A percentile compares a stretch with the other conserved stretches of the same genome.
Conservation (phyloP, 2,113 vertebrate genomes). For the Ailuropoda melanoleuca region DNA sequence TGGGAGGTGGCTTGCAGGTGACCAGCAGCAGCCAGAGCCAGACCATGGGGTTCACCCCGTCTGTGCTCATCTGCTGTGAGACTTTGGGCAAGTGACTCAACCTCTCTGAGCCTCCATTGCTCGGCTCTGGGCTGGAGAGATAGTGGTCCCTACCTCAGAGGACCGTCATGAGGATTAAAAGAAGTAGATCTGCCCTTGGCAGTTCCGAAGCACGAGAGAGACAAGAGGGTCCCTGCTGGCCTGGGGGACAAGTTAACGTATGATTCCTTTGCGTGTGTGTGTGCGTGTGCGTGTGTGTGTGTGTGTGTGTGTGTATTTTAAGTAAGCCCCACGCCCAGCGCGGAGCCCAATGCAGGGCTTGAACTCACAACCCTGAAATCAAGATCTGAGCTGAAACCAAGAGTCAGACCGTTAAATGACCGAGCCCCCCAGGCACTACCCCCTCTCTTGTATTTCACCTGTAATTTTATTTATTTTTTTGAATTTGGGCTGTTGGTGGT, state of each 20-base stretch:
- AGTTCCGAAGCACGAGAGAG: neutral
- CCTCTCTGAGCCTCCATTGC: neutral
- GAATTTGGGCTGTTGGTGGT: neutral
- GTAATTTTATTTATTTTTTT: neutral
- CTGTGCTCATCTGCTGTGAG: neutral
- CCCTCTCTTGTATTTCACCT: neutral
- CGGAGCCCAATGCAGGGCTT: neutral
- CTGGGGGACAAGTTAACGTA: neutral
- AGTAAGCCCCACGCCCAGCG: neutral
- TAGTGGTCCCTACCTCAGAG: rapidly evolving
- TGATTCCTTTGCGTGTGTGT: rapidly evolving
- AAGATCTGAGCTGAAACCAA: too few relatives aligned
- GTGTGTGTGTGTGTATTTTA: too few relatives aligned
- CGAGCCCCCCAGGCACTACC: too few relatives aligned
- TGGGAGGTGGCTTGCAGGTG: too few relatives aligned
- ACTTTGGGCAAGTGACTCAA: neutral
- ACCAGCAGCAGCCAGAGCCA: neutral
- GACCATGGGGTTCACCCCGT: rapidly evolving
- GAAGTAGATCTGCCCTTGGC: neutral
- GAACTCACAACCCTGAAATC: neutral
- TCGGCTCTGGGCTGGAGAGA: neutral
- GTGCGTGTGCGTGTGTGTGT: too few relatives aligned
- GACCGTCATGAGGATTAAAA: too few relatives aligned
- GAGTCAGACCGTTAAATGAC: too few relatives aligned
- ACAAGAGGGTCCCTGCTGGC: too few relatives aligned